Evolutionary conservation across 2,888 invertebrate species (phyloP).

Genomic region (Melanchra persicariae): DNA sequence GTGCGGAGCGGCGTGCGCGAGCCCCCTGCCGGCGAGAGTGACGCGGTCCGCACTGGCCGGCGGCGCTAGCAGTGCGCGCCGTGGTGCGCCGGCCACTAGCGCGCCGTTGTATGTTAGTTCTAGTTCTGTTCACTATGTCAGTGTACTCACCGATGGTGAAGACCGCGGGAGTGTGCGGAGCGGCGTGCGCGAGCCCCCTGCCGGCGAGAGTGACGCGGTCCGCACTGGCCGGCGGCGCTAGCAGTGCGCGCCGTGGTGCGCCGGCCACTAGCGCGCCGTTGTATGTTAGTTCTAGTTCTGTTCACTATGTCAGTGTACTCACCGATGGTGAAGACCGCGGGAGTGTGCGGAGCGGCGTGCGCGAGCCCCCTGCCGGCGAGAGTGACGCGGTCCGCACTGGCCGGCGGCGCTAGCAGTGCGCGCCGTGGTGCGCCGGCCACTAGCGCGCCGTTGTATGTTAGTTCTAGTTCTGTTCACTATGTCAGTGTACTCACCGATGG

Average conservation of each 20-base stretch:
- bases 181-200: no score
- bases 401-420: conserved; percentile 90
- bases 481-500: conserved; percentile 92
- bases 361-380: conserved; percentile 97
- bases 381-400: conserved; percentile 93
- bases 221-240: no score
- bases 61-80: conserved; percentile 91
- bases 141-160: no score
- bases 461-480: no score
- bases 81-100: conserved; percentile 91
- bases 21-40: conserved; percentile 95
- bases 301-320: conserved; percentile 40
- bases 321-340: conserved; percentile 98
- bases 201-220: no score
- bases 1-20: conserved; percentile 97
- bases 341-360: conserved; percentile 97
- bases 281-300: not conserved
- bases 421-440: conserved; percentile 94
- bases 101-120: no score
- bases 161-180: no score
- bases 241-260: no score
- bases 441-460: conserved; percentile 68
- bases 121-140: no score
- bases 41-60: conserved; percentile 93
- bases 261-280: not conserved